Conservation (phyloP, 2,888 invertebrate genomes). For the Sphinx pinastri region DNA sequence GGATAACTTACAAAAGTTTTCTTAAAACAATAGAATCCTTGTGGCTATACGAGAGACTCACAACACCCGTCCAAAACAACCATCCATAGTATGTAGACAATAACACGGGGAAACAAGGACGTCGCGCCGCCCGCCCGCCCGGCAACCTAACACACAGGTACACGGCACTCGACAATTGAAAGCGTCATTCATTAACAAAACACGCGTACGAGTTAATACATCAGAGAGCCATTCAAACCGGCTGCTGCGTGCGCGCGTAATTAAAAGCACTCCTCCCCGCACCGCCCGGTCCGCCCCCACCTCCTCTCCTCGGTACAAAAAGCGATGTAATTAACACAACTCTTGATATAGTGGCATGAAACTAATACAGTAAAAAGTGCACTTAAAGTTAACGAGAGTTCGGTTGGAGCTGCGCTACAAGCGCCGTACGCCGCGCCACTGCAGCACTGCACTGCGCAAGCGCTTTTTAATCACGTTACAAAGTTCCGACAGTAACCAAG, state of each 20-base stretch:
- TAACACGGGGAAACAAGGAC: background rate
- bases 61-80: too few species aligned
- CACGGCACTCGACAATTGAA: background rate
- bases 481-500: conserved; percentile 2
- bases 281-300: background rate
- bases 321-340: conserved; percentile 23
- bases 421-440: background rate
- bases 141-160: background rate
- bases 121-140: background rate
- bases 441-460: background rate
- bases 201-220: conserved; percentile 17
- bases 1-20: too few species aligned
- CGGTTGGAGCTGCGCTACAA: background rate
- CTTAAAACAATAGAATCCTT: too few species aligned
- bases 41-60: too few species aligned
- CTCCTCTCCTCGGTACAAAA: background rate
- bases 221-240: conserved; percentile 14
- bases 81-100: too few species aligned
- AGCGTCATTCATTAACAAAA: conserved; percentile 10
- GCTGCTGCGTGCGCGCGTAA: conserved; percentile 16
- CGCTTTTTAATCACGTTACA: conserved; percentile 16
- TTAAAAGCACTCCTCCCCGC: conserved; percentile 11
- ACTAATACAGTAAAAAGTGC: conserved; percentile 22
- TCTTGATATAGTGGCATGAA: conserved; percentile 19
- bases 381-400: conserved; percentile 23